Evolutionary conservation across 2,113 vertebrate genomes (phyloP).

Genomic region (Heptranchias perlo): DNA sequence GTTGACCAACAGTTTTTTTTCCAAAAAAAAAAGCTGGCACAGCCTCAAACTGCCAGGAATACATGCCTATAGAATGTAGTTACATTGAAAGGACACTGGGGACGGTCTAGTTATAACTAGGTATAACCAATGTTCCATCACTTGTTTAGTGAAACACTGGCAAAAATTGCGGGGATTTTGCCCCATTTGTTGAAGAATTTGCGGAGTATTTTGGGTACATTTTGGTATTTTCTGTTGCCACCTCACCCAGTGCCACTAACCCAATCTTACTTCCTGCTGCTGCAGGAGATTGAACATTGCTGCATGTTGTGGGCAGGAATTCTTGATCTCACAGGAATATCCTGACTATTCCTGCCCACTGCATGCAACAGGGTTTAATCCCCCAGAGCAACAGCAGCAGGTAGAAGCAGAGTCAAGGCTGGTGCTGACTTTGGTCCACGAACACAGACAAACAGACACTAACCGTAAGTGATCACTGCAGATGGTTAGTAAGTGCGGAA

Average conservation of each 20-base stretch:
- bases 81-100: neutral
- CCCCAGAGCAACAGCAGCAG: neutral
- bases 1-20: neutral
- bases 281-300: neutral
- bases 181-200: neutral
- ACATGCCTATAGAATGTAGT: neutral
- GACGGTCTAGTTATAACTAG: neutral
- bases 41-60: neutral
- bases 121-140: neutral
- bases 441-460: neutral
- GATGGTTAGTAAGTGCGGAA: neutral
- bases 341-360: neutral
- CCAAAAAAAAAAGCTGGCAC: neutral
- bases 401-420: neutral
- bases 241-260: neutral
- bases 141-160: neutral
- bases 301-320: neutral
- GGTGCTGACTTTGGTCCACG: neutral
- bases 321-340: neutral
- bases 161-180: neutral
- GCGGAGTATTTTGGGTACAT: neutral
- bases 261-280: neutral
- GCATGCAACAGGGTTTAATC: neutral
- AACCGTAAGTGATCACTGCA: neutral
- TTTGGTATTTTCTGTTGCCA: neutral